phyloP scores from a whole-genome alignment of 2,113 vertebrate species.

The Chunga burmeisteri region DNA sequence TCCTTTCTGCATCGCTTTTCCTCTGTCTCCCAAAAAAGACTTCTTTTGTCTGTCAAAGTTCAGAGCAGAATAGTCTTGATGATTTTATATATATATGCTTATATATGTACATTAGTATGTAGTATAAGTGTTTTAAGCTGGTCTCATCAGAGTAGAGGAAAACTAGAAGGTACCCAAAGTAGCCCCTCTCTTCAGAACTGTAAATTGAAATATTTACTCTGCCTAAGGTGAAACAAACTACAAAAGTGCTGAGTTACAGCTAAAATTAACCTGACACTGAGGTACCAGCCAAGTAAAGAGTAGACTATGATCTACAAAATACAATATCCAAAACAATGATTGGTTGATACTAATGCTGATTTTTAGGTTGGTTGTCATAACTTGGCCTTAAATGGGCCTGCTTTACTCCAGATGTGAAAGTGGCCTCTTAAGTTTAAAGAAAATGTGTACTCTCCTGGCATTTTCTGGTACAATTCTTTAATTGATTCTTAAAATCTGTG shows the following conservation, averaged over 20 bases:
- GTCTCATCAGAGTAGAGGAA: neutral
- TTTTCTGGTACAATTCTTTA: slow-evolving; percentile 57
- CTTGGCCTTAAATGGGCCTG: neutral
- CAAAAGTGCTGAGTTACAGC: neutral
- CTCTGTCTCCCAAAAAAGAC: neutral
- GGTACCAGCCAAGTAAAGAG: neutral
- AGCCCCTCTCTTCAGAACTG: neutral
- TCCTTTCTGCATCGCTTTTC: neutral
- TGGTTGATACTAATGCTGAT: neutral
- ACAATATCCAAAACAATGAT: neutral
- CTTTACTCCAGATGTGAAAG: slow-evolving; percentile 18
- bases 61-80: neutral
- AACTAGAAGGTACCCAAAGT: neutral
- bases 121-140: neutral
- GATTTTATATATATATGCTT: neutral
- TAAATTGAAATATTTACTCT: neutral
- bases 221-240: neutral
- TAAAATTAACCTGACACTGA: neutral
- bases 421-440: slow-evolving; percentile 60
- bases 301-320: neutral
- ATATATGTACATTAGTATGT: fast-evolving
- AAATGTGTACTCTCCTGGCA: slow-evolving; percentile 43
- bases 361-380: slow-evolving; percentile 3
- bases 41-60: neutral
- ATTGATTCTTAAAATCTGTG: neutral